These are phyloP conservation scores for Alloscopus bannaensis DNA, from an alignment of 2,888 invertebrate genomes.

Conservation along the genomic window DNA sequence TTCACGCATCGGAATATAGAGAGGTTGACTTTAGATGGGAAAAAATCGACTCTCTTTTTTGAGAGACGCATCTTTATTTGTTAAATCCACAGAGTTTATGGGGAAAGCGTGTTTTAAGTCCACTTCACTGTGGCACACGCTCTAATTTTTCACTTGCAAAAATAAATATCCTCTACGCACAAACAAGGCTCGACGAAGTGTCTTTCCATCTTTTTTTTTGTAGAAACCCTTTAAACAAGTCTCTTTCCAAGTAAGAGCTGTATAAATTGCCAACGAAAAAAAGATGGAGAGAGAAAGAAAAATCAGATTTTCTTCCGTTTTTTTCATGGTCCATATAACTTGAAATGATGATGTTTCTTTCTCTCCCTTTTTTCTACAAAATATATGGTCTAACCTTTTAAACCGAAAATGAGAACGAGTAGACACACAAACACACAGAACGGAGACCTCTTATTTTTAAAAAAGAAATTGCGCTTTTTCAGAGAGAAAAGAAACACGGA, in stretches of 20 bases:
- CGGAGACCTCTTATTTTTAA: too few relatives aligned
- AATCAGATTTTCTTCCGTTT: slow-evolving; percentile 38
- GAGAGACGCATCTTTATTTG: slow-evolving; percentile 41
- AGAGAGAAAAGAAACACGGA: too few relatives aligned
- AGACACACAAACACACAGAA: too few relatives aligned
- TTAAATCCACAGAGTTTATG: slow-evolving; percentile 31
- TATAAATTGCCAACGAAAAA: slow-evolving; percentile 30
- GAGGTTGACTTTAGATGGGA: too few relatives aligned
- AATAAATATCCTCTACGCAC: neutral
- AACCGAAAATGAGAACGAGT: slow-evolving; percentile 17
- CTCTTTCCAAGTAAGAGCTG: too few relatives aligned
- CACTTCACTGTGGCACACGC: slow-evolving; percentile 16
- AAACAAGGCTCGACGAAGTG: too few relatives aligned
- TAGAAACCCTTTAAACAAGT: slow-evolving; percentile 26
- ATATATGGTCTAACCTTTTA: slow-evolving; percentile 48
- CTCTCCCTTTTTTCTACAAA: slow-evolving; percentile 19
- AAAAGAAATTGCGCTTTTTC: too few relatives aligned
- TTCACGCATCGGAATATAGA: too few relatives aligned
- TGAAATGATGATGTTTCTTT: slow-evolving; percentile 55
- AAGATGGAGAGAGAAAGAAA: slow-evolving; percentile 27
- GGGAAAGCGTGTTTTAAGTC: slow-evolving; percentile 27
- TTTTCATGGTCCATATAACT: slow-evolving; percentile 63
- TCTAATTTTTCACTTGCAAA: slow-evolving; percentile 23
- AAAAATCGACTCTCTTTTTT: too few relatives aligned
- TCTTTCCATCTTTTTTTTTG: too few relatives aligned